Base-by-base conservation (phyloP, 2,797 vertebrate genomes). In the Pseudochromis fuscus region DNA sequence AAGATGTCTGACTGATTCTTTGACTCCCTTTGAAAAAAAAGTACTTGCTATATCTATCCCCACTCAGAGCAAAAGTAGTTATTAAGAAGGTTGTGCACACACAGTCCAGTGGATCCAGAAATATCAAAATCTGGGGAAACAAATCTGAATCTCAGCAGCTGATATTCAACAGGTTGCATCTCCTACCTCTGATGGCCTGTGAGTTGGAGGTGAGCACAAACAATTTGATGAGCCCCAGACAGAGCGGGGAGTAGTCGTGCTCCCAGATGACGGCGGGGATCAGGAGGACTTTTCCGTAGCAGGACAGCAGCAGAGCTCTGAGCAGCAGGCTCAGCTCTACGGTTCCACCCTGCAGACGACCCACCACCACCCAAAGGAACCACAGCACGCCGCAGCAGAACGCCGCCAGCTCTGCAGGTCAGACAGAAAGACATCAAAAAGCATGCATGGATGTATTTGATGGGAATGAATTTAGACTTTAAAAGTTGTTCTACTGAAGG, bases 261-360 rank as follows among this genome's bases (percentile, higher is more conserved):
- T 99, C 97, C 98, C 98, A 99, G 86, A 99, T 99, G 75, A 99
- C 96, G 0, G 96, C 95, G 0, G 97, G 98, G 82, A 99, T 96
- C 70, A 99, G 90, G 40, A 99, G 90, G 48, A 98, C 95, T 68
- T 99, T 98, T 11, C 98, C 97, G 5, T 99, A 99, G 87, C 95
- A 96, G 55, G 98, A 99, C 13, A 99, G 88, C 48, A 99, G 81
- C 48, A 99, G 88, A 0, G 96, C 98, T 82, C 96, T 95, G 89
- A 99, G 89, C 72, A 99, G 94, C 45, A 94, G 87, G 42, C 85
- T 7, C 23, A 91, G 82, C 64, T 95, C 82, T 27, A 92, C 66
- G 4, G 75, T 82, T 7, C 51, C 81, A n/a, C 92, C 88, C 27
- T 84, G 80, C 35, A 92, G 87, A 19, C 82, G 63, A 38, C 78